Evolutionary conservation across 2,113 vertebrate genomes (phyloP).

Genomic region (Lophotis ruficrista): DNA sequence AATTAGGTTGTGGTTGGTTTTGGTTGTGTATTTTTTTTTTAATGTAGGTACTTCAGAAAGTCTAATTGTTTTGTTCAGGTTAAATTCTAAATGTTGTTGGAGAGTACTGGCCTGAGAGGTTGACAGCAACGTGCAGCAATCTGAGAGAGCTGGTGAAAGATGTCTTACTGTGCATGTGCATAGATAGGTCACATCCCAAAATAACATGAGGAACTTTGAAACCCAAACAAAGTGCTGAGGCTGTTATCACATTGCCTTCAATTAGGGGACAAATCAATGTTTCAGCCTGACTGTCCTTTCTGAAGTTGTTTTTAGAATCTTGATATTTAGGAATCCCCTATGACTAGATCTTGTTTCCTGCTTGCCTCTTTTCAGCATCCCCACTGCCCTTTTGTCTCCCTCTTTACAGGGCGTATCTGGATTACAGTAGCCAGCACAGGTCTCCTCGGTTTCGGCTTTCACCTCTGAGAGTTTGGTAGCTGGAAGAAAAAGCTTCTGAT

Average conservation of each 20-base stretch:
- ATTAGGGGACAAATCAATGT: background rate
- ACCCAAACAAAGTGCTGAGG: background rate
- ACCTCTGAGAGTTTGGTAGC: background rate
- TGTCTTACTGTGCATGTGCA: background rate
- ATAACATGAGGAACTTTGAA: background rate
- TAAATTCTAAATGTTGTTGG: background rate
- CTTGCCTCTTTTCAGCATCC: background rate
- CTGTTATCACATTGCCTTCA: background rate
- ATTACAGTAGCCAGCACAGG: background rate
- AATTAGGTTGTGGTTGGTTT: too few species aligned
- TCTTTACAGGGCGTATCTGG: fast-evolving
- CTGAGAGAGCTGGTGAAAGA: background rate
- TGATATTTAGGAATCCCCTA: background rate
- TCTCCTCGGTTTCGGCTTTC: background rate
- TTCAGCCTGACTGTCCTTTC: background rate
- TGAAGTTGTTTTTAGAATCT: background rate
- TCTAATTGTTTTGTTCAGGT: background rate
- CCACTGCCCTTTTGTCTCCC: background rate
- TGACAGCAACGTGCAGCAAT: background rate
- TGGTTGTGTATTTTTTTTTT: too few species aligned
- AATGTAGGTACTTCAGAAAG: background rate
- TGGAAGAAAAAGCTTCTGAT: background rate
- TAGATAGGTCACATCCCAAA: background rate
- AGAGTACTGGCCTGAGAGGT: background rate
- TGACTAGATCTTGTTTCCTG: background rate